A percentile compares a stretch with the other conserved stretches of the same genome.
Evolutionary conservation across 2,888 invertebrate genomes (phyloP).

Genomic region (Synergus gifuensis): DNA sequence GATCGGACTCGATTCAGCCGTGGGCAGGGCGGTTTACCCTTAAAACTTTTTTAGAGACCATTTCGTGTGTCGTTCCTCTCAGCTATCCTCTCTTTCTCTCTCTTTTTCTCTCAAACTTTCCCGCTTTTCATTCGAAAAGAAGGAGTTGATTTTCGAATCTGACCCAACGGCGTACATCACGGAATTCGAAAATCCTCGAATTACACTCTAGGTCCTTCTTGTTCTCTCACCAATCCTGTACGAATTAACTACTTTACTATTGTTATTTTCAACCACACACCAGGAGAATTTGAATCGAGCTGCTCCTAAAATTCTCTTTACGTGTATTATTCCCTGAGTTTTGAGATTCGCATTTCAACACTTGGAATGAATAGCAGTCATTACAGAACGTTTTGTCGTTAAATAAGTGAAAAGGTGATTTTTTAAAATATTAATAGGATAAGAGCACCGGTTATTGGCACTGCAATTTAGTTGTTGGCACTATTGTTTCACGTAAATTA

Average conservation of each 20-base stretch:
- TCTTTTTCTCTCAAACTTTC: neutral
- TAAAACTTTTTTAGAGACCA: slow-evolving; percentile 6
- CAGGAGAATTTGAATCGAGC: no score
- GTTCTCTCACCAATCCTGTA: neutral
- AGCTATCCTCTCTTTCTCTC: slow-evolving; percentile 2
- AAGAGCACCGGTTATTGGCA: no score
- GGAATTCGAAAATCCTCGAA: neutral
- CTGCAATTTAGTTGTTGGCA: no score
- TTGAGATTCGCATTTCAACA: neutral
- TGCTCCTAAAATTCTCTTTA: neutral
- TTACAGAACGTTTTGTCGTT: no score
- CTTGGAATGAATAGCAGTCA: no score
- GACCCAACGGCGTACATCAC: neutral
- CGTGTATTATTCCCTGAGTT: neutral
- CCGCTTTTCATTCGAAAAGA: slow-evolving; percentile 31
- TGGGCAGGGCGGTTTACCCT: slow-evolving; percentile 45
- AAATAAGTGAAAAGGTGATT: no score
- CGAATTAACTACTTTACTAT: neutral
- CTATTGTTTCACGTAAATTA: no score
- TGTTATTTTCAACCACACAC: neutral
- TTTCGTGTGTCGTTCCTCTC: slow-evolving; percentile 30
- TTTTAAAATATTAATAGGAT: no score
- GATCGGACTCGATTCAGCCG: slow-evolving; percentile 67
- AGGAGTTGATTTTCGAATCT: neutral
- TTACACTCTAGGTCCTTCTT: neutral